phyloP scores from a whole-genome alignment of 37 sponge, comb jelly and placozoan genomes.

The Oscarella lobularis region DNA sequence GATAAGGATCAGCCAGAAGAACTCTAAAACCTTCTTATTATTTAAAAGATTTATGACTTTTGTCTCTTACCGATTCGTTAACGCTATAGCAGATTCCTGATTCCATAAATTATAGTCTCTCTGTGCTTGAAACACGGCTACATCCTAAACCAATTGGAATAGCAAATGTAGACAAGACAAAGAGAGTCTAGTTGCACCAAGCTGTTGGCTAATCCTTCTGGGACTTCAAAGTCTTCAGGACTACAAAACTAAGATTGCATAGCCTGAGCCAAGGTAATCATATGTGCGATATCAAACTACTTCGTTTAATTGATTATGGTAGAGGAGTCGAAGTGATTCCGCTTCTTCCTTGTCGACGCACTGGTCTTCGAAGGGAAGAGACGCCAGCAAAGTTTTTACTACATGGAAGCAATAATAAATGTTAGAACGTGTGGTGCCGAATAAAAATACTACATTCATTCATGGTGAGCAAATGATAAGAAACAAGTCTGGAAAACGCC shows the following conservation, averaged over 20 bases:
- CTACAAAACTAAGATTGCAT: neutral
- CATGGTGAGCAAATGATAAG: neutral
- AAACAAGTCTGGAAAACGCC: neutral
- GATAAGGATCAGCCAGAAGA: too few species aligned
- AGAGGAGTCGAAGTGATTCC: neutral
- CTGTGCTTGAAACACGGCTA: neutral
- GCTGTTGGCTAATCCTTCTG: neutral
- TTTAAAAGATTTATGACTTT: too few species aligned
- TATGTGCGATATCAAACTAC: neutral
- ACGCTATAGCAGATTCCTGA: neutral
- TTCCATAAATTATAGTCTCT: neutral
- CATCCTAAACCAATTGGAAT: neutral
- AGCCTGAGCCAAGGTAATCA: too few species aligned
- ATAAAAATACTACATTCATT: neutral
- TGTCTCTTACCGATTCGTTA: neutral
- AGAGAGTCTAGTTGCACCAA: neutral
- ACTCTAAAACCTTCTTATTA: too few species aligned
- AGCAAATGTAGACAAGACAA: neutral
- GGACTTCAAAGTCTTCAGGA: neutral
- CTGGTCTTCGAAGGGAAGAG: neutral
- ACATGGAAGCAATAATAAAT: constrained; percentile 1
- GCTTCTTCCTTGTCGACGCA: neutral
- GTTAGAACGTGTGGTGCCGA: neutral
- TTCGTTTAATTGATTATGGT: neutral
- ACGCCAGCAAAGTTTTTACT: neutral